Evolutionary conservation across 2,797 vertebrate species (phyloP).

Genomic region (Alectoris magna): DNA sequence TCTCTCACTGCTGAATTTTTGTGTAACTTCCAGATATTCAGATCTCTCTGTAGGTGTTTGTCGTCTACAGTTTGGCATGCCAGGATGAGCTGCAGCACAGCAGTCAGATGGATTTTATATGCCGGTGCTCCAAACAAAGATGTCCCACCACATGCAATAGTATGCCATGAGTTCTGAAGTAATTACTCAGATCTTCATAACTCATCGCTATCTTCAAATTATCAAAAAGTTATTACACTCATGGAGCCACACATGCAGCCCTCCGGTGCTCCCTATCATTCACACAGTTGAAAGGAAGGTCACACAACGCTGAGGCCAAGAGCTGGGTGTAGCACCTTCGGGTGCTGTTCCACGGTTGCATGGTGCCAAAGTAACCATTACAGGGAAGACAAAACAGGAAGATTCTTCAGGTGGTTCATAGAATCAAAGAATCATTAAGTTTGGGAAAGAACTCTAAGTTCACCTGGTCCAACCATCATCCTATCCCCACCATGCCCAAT

Average conservation of each 20-base stretch:
- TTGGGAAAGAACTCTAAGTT: too few species aligned
- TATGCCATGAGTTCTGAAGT: background rate
- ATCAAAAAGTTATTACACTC: background rate
- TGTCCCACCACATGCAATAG: background rate
- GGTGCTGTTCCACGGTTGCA: background rate
- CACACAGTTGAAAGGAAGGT: background rate
- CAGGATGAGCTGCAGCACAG: background rate
- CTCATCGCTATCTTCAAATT: background rate
- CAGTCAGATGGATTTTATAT: background rate
- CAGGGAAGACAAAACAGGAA: background rate
- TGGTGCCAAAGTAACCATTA: rapidly evolving
- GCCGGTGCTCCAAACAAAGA: background rate
- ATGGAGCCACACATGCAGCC: background rate
- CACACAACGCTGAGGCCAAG: background rate
- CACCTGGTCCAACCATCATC: too few species aligned
- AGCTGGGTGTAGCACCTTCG: background rate
- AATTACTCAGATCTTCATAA: background rate
- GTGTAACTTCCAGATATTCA: background rate
- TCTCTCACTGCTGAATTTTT: background rate
- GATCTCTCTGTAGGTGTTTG: background rate
- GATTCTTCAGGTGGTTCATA: background rate
- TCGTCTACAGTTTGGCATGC: background rate
- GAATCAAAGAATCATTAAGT: too few species aligned
- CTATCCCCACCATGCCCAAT: too few species aligned
- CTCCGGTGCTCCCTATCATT: background rate